phyloP scores from a whole-genome alignment of 2,113 vertebrate species.

The Petrocephalus zakoni region DNA sequence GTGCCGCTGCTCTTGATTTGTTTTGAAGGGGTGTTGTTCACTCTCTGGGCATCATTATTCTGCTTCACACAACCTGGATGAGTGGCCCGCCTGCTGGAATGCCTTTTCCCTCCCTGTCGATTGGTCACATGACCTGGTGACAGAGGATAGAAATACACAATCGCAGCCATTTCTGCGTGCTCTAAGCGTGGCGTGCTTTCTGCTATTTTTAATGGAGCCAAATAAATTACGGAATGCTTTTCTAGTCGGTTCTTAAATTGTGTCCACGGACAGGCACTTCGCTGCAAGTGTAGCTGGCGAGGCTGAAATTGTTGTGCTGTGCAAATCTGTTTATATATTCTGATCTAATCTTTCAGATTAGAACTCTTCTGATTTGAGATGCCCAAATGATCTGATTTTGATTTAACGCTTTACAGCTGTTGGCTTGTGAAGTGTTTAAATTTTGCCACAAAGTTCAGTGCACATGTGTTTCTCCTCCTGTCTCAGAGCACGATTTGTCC shows the following conservation, averaged over 20 bases:
- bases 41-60: background rate
- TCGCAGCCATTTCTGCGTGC: conserved; percentile 25
- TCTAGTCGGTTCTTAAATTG: conserved; percentile 30
- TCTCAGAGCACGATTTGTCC: background rate
- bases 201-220: conserved; percentile 40
- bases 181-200: conserved; percentile 23
- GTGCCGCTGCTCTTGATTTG: background rate
- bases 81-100: conserved; percentile 14
- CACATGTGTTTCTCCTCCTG: background rate
- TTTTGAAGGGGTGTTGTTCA: background rate
- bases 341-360: conserved; percentile 6
- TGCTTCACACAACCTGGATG: background rate
- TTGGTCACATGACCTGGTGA: conserved; percentile 40
- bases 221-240: conserved; percentile 35
- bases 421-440: background rate
- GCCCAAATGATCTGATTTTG: background rate
- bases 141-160: conserved; percentile 46
- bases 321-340: conserved; percentile 9
- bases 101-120: background rate
- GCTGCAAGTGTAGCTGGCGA: background rate
- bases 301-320: background rate
- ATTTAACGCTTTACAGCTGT: background rate
- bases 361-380: background rate
- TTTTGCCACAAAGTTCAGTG: background rate
- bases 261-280: conserved; percentile 17